Evolutionary conservation across 2,888 invertebrate species (phyloP), one percentile per base, ranked within the genome.

Genomic region (Eulithis testata): DNA sequence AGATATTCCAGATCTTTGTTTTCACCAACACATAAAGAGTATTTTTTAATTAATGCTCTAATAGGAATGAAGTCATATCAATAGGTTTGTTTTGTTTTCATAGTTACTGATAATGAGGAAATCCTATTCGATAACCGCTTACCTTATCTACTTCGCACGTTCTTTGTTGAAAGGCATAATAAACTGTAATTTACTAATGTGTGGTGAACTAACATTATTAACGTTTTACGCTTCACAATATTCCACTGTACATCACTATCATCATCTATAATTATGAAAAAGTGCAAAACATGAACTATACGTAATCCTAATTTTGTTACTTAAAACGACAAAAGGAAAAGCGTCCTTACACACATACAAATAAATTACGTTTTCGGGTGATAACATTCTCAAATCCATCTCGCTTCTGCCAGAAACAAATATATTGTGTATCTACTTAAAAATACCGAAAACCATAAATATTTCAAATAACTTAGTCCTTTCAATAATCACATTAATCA

Each of bases 211-310:
- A 21, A 21, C 11, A 31, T 51, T 11, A 31, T n/a, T n/a, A 27
- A 31, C n/a, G 51, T 51, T 51, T 51, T 27, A 51, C 51, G 31
- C 51, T 49, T 21, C 21, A 21, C 11, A 50, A 31, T 11, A 50
- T 11, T 11, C 50, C 31, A 27, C 5, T 50, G 50, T 49, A 49
- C 27, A 50, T 27, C 31, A 50, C 5, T 31, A 31, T 40, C 11
- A 21, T 52, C 11, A 12, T 54, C 58, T 51, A 51, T 37, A 51
- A 59, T 45, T 31, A 52, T 60, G 59, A 56, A 60, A 66, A 63
- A 60, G 63, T 66, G 66, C 66, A 63, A 55, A 63, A 66, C 60
- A 11, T 51, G 12, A 60, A 47, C 37, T 53, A 50, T 52, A 14
- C 57, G 11, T 50, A 58, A 52, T 31, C n/a, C 21, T 49, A 62